Evolutionary conservation across 1,140 invertebrate species (phyloP).

Genomic region (Bombus waltoni): DNA sequence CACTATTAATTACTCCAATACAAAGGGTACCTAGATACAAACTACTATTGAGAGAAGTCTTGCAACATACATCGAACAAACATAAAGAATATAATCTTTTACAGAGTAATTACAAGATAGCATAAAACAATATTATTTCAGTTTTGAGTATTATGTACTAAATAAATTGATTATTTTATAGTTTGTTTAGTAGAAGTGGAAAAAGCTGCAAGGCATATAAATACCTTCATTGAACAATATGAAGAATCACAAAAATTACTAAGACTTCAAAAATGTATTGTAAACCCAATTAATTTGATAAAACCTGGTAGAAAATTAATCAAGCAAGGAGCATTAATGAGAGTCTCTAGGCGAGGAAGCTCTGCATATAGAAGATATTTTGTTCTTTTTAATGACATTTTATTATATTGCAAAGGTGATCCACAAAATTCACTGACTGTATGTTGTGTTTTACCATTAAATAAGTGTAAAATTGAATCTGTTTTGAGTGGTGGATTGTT

Average conservation of each 20-base stretch:
- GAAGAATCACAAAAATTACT: conserved; percentile 88
- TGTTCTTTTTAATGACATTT: conserved; percentile 76
- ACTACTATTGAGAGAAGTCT: conserved; percentile 87
- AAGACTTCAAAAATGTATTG: conserved; percentile 86
- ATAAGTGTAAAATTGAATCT: conserved; percentile 84
- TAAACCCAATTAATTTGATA: conserved; percentile 85
- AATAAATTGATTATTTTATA: conserved; percentile 61
- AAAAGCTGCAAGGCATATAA: conserved; percentile 88
- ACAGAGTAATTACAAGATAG: conserved; percentile 71
- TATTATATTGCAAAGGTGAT: conserved; percentile 85
- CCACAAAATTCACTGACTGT: conserved; percentile 84
- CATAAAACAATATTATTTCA: conserved; percentile 5
- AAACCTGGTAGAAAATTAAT: conserved; percentile 87
- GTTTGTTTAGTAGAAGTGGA: conserved; percentile 87
- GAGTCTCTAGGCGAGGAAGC: conserved; percentile 84
- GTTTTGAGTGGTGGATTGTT: conserved; percentile 84
- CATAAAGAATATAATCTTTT: conserved; percentile 85
- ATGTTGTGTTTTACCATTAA: conserved; percentile 85
- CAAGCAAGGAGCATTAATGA: conserved; percentile 87
- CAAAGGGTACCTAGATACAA: conserved; percentile 90
- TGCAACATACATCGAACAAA: conserved; percentile 84
- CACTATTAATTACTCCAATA: conserved; percentile 89
- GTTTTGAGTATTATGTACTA: background rate
- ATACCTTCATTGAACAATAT: conserved; percentile 87
- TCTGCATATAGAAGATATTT: conserved; percentile 84